These are phyloP conservation scores for Sthenelais limicola DNA, from an alignment of 2,888 invertebrate genomes.

Conservation along the genomic window DNA sequence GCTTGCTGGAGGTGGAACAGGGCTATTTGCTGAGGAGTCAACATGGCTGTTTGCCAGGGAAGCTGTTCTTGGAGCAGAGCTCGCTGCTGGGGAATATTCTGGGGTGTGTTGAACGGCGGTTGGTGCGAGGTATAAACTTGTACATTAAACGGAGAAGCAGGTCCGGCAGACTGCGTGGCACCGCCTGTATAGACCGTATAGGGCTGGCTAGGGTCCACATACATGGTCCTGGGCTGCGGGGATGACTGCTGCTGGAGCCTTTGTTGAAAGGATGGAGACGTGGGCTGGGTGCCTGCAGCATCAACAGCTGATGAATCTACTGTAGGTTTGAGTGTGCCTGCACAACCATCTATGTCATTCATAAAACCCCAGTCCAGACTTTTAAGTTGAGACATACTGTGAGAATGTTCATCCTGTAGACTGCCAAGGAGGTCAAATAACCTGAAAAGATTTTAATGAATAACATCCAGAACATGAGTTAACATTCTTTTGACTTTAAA, in stretches of 20 bases:
- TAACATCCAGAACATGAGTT: neutral
- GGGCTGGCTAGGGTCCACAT: too few species aligned
- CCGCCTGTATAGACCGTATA: neutral
- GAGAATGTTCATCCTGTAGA: conserved; percentile 11
- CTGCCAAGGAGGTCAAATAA: conserved; percentile 25
- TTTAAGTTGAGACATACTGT: conserved; percentile 20
- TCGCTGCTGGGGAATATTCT: neutral
- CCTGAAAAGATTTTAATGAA: neutral
- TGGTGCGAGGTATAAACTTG: conserved; percentile 6
- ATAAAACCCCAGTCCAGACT: conserved; percentile 33
- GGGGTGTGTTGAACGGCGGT: neutral
- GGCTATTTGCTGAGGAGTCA: too few species aligned
- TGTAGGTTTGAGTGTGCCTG: neutral
- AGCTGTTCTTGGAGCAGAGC: too few species aligned
- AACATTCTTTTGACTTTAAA: neutral
- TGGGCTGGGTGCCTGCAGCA: neutral
- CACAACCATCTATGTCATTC: too few species aligned
- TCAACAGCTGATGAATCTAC: neutral
- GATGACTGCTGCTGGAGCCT: too few species aligned
- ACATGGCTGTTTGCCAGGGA: too few species aligned
- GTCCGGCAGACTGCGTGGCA: neutral
- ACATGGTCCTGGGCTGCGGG: too few species aligned
- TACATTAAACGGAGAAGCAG: neutral
- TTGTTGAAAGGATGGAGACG: neutral
- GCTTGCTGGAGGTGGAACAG: too few species aligned